These are phyloP conservation scores for Dicentrarchus labrax DNA, from an alignment of 2,113 vertebrate genomes.

Conservation along the genomic window DNA sequence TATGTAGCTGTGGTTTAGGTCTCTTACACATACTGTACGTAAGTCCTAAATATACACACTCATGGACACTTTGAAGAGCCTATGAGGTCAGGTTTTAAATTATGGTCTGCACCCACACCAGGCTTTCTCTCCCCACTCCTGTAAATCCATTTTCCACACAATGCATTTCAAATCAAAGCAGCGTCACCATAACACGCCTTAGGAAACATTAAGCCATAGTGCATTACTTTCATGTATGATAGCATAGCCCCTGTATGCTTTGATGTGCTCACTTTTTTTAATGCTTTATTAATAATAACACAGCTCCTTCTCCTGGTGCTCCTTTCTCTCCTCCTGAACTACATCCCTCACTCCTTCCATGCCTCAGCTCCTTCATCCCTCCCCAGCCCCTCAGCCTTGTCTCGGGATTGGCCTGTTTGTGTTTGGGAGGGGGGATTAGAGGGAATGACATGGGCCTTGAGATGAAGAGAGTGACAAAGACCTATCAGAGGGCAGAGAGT, in stretches of 20 bases:
- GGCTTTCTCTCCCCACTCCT: constrained; percentile 75
- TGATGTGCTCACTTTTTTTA: constrained; percentile 85
- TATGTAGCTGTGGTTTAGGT: constrained; percentile 35
- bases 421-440: constrained; percentile 75
- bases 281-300: constrained; percentile 87
- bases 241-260: constrained; percentile 84
- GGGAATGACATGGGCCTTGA: constrained; percentile 67
- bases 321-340: constrained; percentile 67
- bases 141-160: constrained; percentile 88
- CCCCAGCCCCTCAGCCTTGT: constrained; percentile 69
- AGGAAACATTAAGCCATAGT: constrained; percentile 88
- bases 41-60: constrained; percentile 73
- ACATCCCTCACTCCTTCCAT: constrained; percentile 60
- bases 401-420: constrained; percentile 77
- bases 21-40: constrained; percentile 53
- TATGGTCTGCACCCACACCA: constrained; percentile 77
- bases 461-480: constrained; percentile 74
- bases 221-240: constrained; percentile 87
- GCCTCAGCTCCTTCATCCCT: constrained; percentile 67
- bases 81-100: constrained; percentile 86
- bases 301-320: constrained; percentile 75
- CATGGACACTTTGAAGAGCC: constrained; percentile 84
- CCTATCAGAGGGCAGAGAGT: constrained; percentile 78
- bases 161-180: constrained; percentile 88
- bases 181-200: constrained; percentile 84